Conservation (phyloP, 2,797 vertebrate genomes). For the Crypturellus tataupa region DNA sequence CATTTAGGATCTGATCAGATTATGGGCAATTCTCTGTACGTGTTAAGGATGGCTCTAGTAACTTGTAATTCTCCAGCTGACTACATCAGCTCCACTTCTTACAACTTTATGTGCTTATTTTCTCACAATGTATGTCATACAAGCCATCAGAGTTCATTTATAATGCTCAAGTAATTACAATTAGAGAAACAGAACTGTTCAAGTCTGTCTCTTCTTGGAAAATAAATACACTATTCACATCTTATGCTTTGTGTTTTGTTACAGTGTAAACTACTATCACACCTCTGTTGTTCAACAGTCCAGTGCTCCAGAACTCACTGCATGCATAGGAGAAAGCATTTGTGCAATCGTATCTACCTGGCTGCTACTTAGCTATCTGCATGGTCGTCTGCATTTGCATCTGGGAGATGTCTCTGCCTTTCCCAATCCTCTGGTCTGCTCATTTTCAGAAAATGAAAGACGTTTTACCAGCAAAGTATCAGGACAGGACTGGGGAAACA, state of each 20-base stretch:
- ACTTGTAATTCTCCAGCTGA: neutral
- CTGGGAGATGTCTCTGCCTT: neutral
- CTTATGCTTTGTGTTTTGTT: neutral
- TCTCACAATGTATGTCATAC: neutral
- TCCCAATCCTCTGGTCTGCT: neutral
- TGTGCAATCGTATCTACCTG: neutral
- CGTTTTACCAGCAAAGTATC: neutral
- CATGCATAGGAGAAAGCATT: neutral
- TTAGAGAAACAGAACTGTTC: neutral
- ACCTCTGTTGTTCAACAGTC: neutral
- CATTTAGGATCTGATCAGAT: neutral
- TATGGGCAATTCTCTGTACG: neutral
- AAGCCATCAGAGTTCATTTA: neutral
- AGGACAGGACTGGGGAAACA: neutral
- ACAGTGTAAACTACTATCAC: neutral
- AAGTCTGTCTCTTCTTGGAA: conserved; percentile 19
- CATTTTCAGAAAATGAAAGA: neutral
- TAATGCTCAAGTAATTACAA: neutral
- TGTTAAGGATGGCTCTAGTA: neutral
- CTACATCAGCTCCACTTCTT: neutral
- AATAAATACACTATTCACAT: conserved; percentile 46
- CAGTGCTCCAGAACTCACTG: neutral
- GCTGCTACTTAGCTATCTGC: neutral
- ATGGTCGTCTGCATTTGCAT: neutral
- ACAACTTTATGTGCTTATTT: neutral